phyloP scores from a whole-genome alignment of 2,797 vertebrate genomes.

The Sebastes cheni region DNA sequence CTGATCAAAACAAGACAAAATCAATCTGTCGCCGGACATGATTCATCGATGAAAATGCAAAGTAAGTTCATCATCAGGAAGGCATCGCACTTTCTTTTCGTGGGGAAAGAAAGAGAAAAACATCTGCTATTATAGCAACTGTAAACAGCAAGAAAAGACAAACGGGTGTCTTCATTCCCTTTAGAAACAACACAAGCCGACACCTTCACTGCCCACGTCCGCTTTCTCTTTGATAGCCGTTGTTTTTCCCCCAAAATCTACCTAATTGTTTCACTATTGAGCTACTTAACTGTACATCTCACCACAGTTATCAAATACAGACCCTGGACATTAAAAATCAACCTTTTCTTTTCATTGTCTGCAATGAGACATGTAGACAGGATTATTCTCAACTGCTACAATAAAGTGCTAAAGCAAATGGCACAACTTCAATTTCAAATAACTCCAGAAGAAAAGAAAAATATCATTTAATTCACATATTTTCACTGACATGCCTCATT shows the following conservation, averaged over 20 bases:
- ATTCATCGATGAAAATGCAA: slow-evolving; percentile 53
- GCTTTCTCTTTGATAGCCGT: neutral
- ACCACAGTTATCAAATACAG: neutral
- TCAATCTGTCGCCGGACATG: slow-evolving; percentile 29
- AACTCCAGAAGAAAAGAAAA: neutral
- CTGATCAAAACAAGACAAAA: slow-evolving; percentile 50
- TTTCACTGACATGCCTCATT: neutral
- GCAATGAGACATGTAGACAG: slow-evolving; percentile 1
- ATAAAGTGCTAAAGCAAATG: slow-evolving; percentile 61
- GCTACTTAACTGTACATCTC: neutral
- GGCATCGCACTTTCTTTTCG: slow-evolving; percentile 61
- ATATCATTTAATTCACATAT: neutral
- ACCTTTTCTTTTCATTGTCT: neutral
- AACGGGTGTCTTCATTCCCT: slow-evolving; percentile 70
- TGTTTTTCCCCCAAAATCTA: neutral
- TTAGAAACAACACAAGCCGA: slow-evolving; percentile 62
- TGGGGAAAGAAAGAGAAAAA: slow-evolving; percentile 42
- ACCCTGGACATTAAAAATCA: neutral
- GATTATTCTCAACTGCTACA: slow-evolving; percentile 3
- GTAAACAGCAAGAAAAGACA: slow-evolving; percentile 68
- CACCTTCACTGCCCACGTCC: slow-evolving; percentile 1
- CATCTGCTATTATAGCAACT: slow-evolving; percentile 54
- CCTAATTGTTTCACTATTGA: neutral
- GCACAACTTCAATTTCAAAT: slow-evolving; percentile 20
- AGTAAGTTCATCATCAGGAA: slow-evolving; percentile 59